These are phyloP conservation scores for Enteromius unitaeniatus DNA, from an alignment of 2,797 vertebrate genomes.

Conservation along the genomic window DNA sequence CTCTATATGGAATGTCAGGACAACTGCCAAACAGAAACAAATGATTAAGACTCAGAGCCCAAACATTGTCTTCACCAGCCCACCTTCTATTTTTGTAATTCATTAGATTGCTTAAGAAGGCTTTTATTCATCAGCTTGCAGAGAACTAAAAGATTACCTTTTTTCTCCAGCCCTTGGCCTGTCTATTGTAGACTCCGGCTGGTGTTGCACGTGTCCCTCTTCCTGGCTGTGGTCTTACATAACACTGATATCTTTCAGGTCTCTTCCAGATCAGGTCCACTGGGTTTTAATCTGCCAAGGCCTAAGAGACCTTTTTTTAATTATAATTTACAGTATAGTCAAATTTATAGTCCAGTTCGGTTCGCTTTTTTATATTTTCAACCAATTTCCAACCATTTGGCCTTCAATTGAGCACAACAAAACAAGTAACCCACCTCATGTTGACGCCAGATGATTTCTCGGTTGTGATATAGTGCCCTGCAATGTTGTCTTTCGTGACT, in stretches of 20 bases:
- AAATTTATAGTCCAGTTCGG: neutral
- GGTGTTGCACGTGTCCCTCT: neutral
- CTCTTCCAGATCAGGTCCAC: neutral
- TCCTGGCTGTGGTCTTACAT: neutral
- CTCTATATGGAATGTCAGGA: conserved; percentile 32
- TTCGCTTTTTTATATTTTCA: neutral
- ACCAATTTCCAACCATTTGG: neutral
- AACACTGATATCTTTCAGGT: neutral
- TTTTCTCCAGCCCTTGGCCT: neutral
- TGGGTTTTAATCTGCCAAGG: neutral
- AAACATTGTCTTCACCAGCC: conserved; percentile 5
- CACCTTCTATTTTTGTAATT: conserved; percentile 14
- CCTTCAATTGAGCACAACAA: neutral
- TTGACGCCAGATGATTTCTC: conserved; percentile 23
- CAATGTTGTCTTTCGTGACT: conserved; percentile 64
- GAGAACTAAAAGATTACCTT: conserved; percentile 30
- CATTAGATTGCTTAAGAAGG: conserved; percentile 1
- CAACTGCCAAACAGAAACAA: conserved; percentile 11
- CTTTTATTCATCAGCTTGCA: neutral
- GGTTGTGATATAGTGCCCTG: conserved; percentile 28
- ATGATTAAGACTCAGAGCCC: conserved; percentile 25
- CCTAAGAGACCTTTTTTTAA: neutral
- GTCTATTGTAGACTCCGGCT: neutral
- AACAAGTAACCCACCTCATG: neutral
- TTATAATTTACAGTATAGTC: neutral